Evolutionary conservation across 1,140 invertebrate species (phyloP), one percentile per base, ranked within the genome.

Genomic region (Ips typographus): DNA sequence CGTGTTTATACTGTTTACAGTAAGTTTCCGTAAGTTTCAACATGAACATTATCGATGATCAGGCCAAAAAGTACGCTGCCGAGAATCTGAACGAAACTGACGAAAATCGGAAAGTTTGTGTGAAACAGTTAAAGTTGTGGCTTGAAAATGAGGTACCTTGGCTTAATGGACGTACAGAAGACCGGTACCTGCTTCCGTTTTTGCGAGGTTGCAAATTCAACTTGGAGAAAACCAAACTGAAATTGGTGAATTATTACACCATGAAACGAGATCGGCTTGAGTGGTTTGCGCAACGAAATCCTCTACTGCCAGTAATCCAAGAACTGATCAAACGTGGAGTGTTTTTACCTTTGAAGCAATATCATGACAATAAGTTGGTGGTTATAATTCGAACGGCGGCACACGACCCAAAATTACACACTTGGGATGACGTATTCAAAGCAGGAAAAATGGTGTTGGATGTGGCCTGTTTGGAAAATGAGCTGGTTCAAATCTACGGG

Each of bases 251-350:
- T 70, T 89, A 84, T 74, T 85, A 87, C 68, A 78, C 78, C 57
- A 85, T 89, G 77, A 79, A 85, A 52, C 73, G 77, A 0, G 79
- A 82, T 52, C 72, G 82, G 40, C 78, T 84, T 0, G 85, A 88
- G 75, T 89, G 88, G 88, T 90, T 85, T 73, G 57, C 71, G 3
- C 82, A 87, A 61, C 81, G 87, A 62, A 81, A 90, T 81, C 88
- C 88, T 2, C 73, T 79, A 22, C 70, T 84, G 6, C 82, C 84
- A 1, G 82, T 85, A 76, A 67, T 89, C 37, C 83, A 85, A 70
- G 84, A 87, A 62, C 70, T 90, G 1, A 79, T 88, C 0, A 73
- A 84, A 43, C 58, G 89, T 1, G 88, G 88, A 65, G 79, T 85
- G 2, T 85, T 88, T 72, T 73, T 90, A 0, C 88, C 87, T 1